Evolutionary conservation across 2,888 invertebrate species (phyloP), one percentile per base, ranked within the genome.

Genomic region (Brenthis hecate): DNA sequence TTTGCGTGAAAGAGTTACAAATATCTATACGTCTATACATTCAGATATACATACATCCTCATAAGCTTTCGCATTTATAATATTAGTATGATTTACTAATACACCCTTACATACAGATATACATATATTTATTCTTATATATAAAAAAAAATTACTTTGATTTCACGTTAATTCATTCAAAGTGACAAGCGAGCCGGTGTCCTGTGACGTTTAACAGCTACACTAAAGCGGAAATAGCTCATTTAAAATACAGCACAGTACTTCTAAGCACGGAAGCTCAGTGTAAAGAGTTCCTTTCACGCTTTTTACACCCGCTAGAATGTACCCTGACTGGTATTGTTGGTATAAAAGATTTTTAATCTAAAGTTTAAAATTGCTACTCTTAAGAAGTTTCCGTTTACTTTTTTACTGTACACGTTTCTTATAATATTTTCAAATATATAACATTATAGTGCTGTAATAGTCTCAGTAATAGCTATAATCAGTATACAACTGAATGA

Each of bases 171-270:
- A 60, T 23, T 67, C 56, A 68, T 63, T 66, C 58, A 50, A 19
- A 58, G 74, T 76, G 76, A 81, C 81, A 78, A 72, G 74, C 70
- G 70, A 62, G 72, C 74, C 71, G 57, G 74, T 63, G 71, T 75
- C 72, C 74, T 77, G 74, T 79, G 83, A 82, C 82, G 75, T 82
- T 83, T 83, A 82, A 77, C 43, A 82, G 83, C 86, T 83, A 84
- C 78, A 75, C 75, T 75, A 77, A 74, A 78, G 71, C 77, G 86
- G 87, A 86, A 87, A 85, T 86, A 82, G 85, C 86, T 87, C 86
- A 88, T 89, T 88, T 87, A 80, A 82, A 85, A 88, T 88, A 87
- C 88, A 87, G 81, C 80, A 86, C 83, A 77, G 80, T 76, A 72
- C 74, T 73, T 76, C 76, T 87, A 85, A 88, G 82, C 81, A 79